Conservation (phyloP, 35 echinoderm and acorn worm genomes). For the Eucidaris tribuloides region DNA sequence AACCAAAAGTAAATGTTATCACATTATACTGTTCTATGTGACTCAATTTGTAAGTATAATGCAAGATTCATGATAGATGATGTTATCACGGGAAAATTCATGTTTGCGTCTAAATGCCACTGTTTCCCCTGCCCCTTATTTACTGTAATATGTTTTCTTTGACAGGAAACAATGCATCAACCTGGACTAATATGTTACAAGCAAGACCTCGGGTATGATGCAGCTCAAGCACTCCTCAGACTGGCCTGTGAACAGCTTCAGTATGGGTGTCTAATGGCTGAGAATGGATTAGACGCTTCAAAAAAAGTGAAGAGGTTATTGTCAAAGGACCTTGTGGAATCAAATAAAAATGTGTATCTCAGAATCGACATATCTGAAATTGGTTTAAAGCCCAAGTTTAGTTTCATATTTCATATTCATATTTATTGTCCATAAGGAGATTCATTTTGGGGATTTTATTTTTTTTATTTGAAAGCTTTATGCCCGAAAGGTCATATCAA, state of each 20-base stretch:
- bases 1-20: neutral
- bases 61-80: neutral
- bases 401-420: too few species aligned
- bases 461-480: too few species aligned
- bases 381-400: too few species aligned
- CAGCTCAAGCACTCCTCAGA: constrained; percentile 17
- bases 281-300: constrained; percentile 34
- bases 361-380: too few species aligned
- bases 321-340: too few species aligned
- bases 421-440: too few species aligned
- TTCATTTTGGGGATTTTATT: too few species aligned
- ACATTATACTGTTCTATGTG: neutral
- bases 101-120: neutral
- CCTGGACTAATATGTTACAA: constrained; percentile 77
- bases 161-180: constrained; percentile 72
- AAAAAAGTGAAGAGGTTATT: constrained; percentile 60
- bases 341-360: too few species aligned
- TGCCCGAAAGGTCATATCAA: too few species aligned
- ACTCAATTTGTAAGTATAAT: too few species aligned
- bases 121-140: neutral
- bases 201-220: constrained; percentile 58
- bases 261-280: constrained; percentile 56
- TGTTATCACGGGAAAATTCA: neutral
- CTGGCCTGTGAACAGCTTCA: constrained; percentile 64
- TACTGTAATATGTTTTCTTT: neutral